Percentiles rank a stretch among this genome's conserved stretches.
Conservation (phyloP, 2,113 vertebrate species). For the Sinocyclocheilus maitianheensis region DNA sequence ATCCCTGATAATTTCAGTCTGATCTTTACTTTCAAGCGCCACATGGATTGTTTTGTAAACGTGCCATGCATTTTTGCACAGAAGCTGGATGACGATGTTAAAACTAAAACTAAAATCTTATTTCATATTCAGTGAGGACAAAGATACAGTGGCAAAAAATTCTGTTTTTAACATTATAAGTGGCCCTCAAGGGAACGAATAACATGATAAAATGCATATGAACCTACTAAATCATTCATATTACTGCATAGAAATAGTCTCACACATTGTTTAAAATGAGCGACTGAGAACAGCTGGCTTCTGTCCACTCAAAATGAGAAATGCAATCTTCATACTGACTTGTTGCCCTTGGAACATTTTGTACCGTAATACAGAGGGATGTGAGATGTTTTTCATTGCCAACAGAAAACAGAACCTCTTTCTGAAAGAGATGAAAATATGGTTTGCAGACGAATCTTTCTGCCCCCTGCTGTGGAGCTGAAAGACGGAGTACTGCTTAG, state of each 20-base stretch:
- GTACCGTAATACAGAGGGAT: conserved; percentile 55
- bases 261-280: neutral
- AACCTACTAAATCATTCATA: neutral
- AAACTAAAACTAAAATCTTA: neutral
- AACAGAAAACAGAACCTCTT: neutral
- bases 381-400: conserved; percentile 35
- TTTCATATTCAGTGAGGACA: neutral
- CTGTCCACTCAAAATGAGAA: conserved; percentile 16
- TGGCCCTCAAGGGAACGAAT: neutral
- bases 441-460: neutral
- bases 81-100: neutral
- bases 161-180: neutral
- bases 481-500: neutral
- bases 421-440: neutral
- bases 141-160: neutral
- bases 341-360: conserved; percentile 48
- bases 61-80: neutral
- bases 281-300: neutral
- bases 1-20: neutral
- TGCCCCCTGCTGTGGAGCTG: neutral
- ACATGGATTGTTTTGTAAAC: neutral
- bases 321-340: conserved; percentile 40
- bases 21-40: neutral
- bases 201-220: neutral
- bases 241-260: neutral